Base-by-base conservation (phyloP, 2,797 vertebrate species). In the Enteromius viviparus region DNA sequence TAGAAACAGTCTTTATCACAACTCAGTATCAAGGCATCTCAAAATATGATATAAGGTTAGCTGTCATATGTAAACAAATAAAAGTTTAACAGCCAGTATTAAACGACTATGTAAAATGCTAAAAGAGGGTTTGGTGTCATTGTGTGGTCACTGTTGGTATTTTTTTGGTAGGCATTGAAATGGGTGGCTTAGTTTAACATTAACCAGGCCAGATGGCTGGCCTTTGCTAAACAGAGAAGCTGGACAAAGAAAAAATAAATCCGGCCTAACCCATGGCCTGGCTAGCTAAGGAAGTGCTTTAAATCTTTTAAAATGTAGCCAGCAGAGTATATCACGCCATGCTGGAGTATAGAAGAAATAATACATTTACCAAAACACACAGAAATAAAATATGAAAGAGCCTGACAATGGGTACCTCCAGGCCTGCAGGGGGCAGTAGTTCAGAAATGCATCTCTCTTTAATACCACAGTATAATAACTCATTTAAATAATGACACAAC, bases 101-200 rank as follows among this genome's bases (percentile, higher is more conserved):
- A 23, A 19, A 77, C 4, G 26, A 83, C 37, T 77, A 15, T 32
- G n/a, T 8, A 68, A 68, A 55, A 77, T 69, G 40, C 19, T 34
- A 9, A 77, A 68, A 68, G 40, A 19, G 40, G 19, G 75, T 83
- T 77, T 60, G 23, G 37, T 75, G 34, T 62, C 65, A 21, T 53
- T 70, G 51, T 78, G 81, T 78, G 64, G 64, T 77, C 14, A 2
- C 32, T 47, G 29, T 69, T 40, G 17, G 47, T 47, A 47, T 5
- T 45, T 83, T 76, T 82, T 83, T 62, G 51, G 21, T 62, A 83
- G 49, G 49, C 71, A 62, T 14, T 70, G 53, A 78, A 83, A 71
- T 70, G 19, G 26, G 60, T 77, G 53, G 74, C 81, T 62, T 78
- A 83, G 8, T 40, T 76, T 37, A 60, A 37, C 3, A 49, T 53